Evolutionary conservation across 2,113 vertebrate species (phyloP).

Genomic region (Bos javanicus): DNA sequence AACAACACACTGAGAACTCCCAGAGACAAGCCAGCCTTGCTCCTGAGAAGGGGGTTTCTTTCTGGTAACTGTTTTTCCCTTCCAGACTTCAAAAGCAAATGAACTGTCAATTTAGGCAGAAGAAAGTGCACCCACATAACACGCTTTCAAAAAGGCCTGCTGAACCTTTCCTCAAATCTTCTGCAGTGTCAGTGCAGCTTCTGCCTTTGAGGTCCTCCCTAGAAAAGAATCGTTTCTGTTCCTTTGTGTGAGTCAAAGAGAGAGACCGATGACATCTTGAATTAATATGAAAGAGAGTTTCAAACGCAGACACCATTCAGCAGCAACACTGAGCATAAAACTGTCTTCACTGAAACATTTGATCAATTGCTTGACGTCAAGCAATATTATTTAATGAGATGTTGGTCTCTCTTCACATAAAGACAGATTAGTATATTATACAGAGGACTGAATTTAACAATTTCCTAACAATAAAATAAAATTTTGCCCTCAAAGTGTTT

Average conservation of each 20-base stretch:
- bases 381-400: slow-evolving; percentile 49
- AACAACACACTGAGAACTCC: not conserved
- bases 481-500: slow-evolving; percentile 37
- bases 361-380: slow-evolving; percentile 59
- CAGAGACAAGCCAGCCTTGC: not conserved
- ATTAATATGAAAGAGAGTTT: slow-evolving; percentile 28
- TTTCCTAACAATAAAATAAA: slow-evolving; percentile 40
- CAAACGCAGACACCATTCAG: not conserved
- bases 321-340: slow-evolving; percentile 17
- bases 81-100: slow-evolving; percentile 47
- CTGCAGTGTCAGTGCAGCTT: slow-evolving; percentile 4
- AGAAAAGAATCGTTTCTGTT: slow-evolving; percentile 5
- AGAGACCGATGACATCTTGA: slow-evolving; percentile 12
- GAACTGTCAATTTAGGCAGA: not conserved
- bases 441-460: slow-evolving; percentile 2
- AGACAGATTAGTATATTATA: not conserved
- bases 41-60: not conserved
- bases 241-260: slow-evolving; percentile 32
- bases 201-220: slow-evolving; percentile 22
- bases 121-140: slow-evolving; percentile 20
- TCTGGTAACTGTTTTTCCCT: not conserved
- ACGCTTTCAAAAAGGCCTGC: not conserved
- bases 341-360: slow-evolving; percentile 41
- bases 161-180: slow-evolving; percentile 15
- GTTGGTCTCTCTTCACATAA: slow-evolving; percentile 33